phyloP scores from a whole-genome alignment of 2,797 vertebrate species.

The Typhlichthys eigenmanni region DNA sequence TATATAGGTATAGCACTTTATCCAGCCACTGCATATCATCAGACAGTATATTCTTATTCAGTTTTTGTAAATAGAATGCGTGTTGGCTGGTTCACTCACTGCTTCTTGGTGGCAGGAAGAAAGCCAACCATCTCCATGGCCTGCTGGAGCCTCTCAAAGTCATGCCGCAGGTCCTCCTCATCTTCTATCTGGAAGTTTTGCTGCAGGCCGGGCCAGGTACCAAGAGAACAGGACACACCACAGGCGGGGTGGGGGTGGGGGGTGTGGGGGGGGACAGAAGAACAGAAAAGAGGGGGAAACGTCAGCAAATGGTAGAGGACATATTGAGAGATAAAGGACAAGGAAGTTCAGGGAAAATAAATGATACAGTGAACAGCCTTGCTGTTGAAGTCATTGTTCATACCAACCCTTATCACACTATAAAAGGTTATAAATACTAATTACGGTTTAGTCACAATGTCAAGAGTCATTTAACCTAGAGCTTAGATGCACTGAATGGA shows the following conservation, averaged over 20 bases:
- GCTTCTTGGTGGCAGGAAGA: slow-evolving; percentile 91
- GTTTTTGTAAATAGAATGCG: background rate
- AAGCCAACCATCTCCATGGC: slow-evolving; percentile 99
- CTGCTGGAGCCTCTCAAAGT: slow-evolving; percentile 96
- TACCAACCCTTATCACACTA: slow-evolving; percentile 20
- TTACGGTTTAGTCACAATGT: background rate
- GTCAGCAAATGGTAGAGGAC: too few relatives aligned
- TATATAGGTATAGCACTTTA: too few relatives aligned
- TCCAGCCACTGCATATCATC: background rate
- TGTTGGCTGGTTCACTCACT: slow-evolving; percentile 77
- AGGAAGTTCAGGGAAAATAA: too few relatives aligned
- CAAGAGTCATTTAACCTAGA: background rate
- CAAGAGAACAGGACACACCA: too few relatives aligned
- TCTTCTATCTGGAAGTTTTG: slow-evolving; percentile 98
- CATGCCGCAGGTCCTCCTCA: slow-evolving; percentile 92
- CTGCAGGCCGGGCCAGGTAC: slow-evolving; percentile 61
- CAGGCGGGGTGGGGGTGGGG: too few relatives aligned
- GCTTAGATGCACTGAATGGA: background rate
- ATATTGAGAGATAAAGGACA: too few relatives aligned
- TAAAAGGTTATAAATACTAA: slow-evolving; percentile 6
- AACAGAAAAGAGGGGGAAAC: too few relatives aligned
- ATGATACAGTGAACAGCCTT: slow-evolving; percentile 28
- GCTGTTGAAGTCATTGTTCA: slow-evolving; percentile 30
- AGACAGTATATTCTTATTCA: background rate
- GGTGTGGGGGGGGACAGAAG: background rate